Evolutionary conservation across 2,888 invertebrate genomes (phyloP), one percentile per base, ranked within the genome.

Genomic region (Dicroscelio sp.): DNA sequence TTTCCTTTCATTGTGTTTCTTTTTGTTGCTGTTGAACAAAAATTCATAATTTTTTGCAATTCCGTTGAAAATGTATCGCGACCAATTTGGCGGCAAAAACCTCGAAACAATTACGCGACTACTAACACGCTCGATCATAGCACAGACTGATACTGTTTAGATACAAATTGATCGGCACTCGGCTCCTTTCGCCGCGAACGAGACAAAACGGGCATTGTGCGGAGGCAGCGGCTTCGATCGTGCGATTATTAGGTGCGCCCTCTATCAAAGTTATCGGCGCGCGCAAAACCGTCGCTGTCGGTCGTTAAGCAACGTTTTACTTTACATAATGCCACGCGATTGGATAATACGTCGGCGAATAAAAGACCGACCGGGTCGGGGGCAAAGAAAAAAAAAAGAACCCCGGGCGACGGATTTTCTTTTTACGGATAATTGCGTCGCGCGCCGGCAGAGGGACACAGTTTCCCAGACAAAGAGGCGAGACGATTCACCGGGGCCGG

Each of bases 401-500:
- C 33, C 20, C 65, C 38, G n/a, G n/a, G n/a, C n/a, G n/a, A n/a
- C n/a, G n/a, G n/a, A n/a, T n/a, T n/a, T n/a, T 52, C 80, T 80
- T 86, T 63, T 25, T 33, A 55, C 73, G 52, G 35, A 71, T 52
- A 84, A 84, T 75, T 75, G 65, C 65, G 14, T 25, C 23, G 27
- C 14, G 33, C 25, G 8, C 52, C 17, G 43, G 14, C 20, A 1
- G 69, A 75, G 75, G 73, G 67, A 78, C 86, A 86, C 58, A 86
- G 75, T 86, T 83, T 84, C 79, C 67, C 84, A 76, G 86, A 85
- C 82, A 85, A 79, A 55, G 84, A 73, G 73, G 73, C 63, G 58
- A 90, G 92, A 92, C 87, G 86, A 94, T 93, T 92, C 93, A 92
- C 93, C 92, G 88, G n/a, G 94, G 94, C 95, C 95, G 95, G 96